These are phyloP conservation scores for Suricata suricatta DNA, from an alignment of 2,113 vertebrate species.

Conservation along the genomic window DNA sequence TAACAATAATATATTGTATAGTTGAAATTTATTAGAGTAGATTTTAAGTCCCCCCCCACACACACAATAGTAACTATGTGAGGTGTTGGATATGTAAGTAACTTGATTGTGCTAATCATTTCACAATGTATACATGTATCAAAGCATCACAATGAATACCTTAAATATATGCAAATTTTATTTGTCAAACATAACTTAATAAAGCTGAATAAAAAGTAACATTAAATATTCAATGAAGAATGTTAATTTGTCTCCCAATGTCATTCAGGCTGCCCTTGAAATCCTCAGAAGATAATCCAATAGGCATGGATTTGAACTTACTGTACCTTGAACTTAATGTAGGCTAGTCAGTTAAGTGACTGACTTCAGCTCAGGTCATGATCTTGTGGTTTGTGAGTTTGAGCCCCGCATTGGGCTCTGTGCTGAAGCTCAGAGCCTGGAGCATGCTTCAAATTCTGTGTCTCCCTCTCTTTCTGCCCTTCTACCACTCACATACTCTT, in stretches of 20 bases:
- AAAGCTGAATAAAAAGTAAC: not conserved
- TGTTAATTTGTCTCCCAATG: not conserved
- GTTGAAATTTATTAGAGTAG: not conserved
- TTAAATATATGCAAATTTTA: not conserved
- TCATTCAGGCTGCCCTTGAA: not conserved
- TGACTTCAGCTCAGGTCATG: too few relatives aligned
- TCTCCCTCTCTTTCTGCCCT: too few relatives aligned
- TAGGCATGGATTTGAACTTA: not conserved
- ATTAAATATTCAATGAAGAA: not conserved
- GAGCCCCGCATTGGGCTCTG: too few relatives aligned
- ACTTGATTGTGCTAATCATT: not conserved
- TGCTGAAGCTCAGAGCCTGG: too few relatives aligned
- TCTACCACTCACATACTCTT: too few relatives aligned
- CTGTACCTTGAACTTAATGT: not conserved
- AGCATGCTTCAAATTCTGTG: too few relatives aligned
- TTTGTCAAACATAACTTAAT: not conserved
- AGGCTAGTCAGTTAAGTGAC: not conserved
- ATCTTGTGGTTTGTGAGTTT: too few relatives aligned
- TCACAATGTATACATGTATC: not conserved
- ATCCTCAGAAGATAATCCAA: not conserved
- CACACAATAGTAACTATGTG: not conserved
- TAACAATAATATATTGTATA: not conserved
- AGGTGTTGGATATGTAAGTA: not conserved
- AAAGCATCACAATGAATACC: not conserved
- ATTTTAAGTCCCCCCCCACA: not conserved